phyloP scores from a whole-genome alignment of 2,888 invertebrate genomes.

The Drosophila greeni region DNA sequence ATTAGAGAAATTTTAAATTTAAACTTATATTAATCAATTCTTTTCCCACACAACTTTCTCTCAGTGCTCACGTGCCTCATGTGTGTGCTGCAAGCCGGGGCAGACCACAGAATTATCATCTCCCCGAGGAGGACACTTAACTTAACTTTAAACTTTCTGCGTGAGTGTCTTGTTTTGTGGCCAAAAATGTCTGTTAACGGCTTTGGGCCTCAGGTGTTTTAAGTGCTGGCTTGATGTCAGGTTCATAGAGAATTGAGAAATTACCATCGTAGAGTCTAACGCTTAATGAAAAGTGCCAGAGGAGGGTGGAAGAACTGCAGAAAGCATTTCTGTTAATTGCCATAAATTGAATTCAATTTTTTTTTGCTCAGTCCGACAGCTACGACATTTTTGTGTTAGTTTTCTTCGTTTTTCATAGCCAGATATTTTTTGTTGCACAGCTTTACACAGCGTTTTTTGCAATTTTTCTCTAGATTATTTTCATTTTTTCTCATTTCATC shows the following conservation, averaged over 20 bases:
- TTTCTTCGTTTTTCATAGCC: constrained; percentile 7
- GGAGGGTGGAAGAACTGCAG: not conserved
- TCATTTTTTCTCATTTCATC: constrained; percentile 43
- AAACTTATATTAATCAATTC: not conserved
- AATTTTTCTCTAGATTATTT: constrained; percentile 21
- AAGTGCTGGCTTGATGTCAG: constrained; percentile 10
- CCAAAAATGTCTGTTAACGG: constrained; percentile 38
- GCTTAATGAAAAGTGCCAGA: constrained; percentile 28
- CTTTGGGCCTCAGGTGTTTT: constrained; percentile 22
- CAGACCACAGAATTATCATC: constrained; percentile 40
- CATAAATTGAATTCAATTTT: constrained; percentile 55
- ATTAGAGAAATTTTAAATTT: not conserved
- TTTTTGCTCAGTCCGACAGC: constrained; percentile 47
- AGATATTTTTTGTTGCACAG: constrained; percentile 7
- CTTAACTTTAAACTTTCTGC: constrained; percentile 46
- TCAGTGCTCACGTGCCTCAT: constrained; percentile 13
- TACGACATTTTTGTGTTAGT: constrained; percentile 49
- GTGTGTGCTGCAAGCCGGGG: constrained; percentile 9
- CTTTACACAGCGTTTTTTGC: constrained; percentile 1
- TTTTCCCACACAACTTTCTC: not conserved
- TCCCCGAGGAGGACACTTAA: constrained; percentile 43
- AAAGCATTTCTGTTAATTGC: constrained; percentile 50
- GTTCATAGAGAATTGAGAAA: constrained; percentile 1
- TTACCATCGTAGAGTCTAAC: constrained; percentile 8
- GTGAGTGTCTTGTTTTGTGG: constrained; percentile 45